phyloP scores from a whole-genome alignment of 2,888 invertebrate genomes.

The Apodemia duryi region DNA sequence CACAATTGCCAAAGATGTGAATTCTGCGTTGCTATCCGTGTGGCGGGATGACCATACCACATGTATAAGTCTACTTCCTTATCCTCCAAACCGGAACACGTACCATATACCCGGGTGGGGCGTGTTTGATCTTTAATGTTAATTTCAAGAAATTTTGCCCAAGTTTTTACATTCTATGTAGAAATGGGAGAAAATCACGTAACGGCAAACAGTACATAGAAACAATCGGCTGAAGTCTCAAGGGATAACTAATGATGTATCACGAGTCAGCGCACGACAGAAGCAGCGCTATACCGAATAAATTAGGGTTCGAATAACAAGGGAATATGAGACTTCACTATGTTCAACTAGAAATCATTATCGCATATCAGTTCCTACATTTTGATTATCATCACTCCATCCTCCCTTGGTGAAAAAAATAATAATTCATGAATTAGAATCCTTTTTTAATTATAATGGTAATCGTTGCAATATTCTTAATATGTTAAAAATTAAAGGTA shows the following conservation, averaged over 20 bases:
- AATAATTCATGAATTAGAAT: neutral
- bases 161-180: neutral
- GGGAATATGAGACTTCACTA: neutral
- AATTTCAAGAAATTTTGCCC: neutral
- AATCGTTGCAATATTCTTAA: neutral
- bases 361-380: neutral
- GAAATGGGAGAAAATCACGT: neutral
- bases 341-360: neutral
- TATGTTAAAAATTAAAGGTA: neutral
- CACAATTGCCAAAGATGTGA: too few species aligned
- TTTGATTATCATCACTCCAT: neutral
- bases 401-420: too few species aligned
- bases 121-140: too few species aligned
- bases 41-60: too few species aligned
- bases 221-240: neutral
- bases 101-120: too few species aligned
- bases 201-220: neutral
- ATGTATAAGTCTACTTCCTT: too few species aligned
- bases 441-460: neutral
- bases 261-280: slow-evolving; percentile 8
- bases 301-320: neutral
- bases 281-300: neutral
- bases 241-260: slow-evolving; percentile 14
- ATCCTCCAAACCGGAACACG: too few species aligned
- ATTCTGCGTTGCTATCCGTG: too few species aligned